Conservation (phyloP, 2,888 invertebrate species). For the Ariolimax columbianus region DNA sequence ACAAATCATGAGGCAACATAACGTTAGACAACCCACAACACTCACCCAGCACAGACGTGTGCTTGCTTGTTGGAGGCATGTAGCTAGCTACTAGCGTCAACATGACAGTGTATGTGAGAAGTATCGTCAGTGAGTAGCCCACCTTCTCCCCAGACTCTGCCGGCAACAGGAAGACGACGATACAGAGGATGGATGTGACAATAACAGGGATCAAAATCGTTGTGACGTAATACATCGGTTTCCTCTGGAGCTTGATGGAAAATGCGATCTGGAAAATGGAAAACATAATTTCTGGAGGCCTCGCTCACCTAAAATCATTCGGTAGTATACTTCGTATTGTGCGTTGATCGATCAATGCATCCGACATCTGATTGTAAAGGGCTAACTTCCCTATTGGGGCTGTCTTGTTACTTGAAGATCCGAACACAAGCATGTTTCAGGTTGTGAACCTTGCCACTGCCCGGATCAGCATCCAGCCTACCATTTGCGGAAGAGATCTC, state of each 20-base stretch:
- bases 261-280: slow-evolving; percentile 50
- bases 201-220: slow-evolving; percentile 55
- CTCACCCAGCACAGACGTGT: slow-evolving; percentile 52
- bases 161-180: slow-evolving; percentile 56
- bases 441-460: no score
- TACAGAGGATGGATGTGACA: slow-evolving; percentile 52
- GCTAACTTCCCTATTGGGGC: no score
- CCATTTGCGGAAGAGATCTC: no score
- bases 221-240: slow-evolving; percentile 51
- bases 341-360: no score
- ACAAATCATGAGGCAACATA: neutral
- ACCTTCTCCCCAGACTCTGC: slow-evolving; percentile 58
- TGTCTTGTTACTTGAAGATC: no score
- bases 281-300: neutral
- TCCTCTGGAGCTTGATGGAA: slow-evolving; percentile 50
- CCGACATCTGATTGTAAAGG: no score
- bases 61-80: slow-evolving; percentile 55
- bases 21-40: neutral
- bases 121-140: slow-evolving; percentile 55
- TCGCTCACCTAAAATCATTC: no score
- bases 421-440: no score
- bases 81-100: slow-evolving; percentile 52
- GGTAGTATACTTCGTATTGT: no score
- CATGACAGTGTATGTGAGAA: slow-evolving; percentile 57
- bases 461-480: no score